Percentiles rank a stretch among this genome's conserved stretches.
phyloP scores from a whole-genome alignment of 2,113 vertebrate species.

The Dasyprocta punctata region DNA sequence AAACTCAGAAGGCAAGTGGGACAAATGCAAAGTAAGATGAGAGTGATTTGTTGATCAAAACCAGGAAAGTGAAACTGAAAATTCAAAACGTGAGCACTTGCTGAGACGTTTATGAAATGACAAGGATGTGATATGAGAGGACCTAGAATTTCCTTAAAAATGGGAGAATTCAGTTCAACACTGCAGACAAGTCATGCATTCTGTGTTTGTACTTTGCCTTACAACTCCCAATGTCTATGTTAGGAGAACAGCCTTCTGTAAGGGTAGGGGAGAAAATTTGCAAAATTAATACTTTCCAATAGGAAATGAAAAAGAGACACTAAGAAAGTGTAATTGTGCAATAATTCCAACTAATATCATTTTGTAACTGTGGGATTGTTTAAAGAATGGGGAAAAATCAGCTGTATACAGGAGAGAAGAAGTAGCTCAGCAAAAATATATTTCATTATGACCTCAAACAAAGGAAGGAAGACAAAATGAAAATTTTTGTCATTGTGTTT shows the following conservation, averaged over 20 bases:
- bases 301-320: not conserved
- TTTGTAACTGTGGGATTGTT: not conserved
- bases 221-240: not conserved
- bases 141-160: not conserved
- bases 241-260: not conserved
- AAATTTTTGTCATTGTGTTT: not conserved
- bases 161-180: not conserved
- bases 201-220: not conserved
- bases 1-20: not conserved
- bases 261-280: not conserved
- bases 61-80: not conserved
- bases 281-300: not conserved
- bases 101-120: not conserved
- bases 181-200: not conserved
- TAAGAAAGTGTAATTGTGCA: not conserved
- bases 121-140: not conserved
- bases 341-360: not conserved
- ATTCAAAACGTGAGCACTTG: not conserved
- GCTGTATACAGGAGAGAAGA: not conserved
- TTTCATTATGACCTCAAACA: not conserved
- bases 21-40: not conserved
- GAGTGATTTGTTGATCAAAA: constrained; percentile 17
- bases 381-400: not conserved
- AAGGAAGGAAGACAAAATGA: not conserved
- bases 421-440: not conserved